Percentiles rank a stretch among this genome's conserved stretches.
These are phyloP conservation scores for Hecatera dysodea DNA, from an alignment of 2,888 invertebrate genomes.

Conservation along the genomic window DNA sequence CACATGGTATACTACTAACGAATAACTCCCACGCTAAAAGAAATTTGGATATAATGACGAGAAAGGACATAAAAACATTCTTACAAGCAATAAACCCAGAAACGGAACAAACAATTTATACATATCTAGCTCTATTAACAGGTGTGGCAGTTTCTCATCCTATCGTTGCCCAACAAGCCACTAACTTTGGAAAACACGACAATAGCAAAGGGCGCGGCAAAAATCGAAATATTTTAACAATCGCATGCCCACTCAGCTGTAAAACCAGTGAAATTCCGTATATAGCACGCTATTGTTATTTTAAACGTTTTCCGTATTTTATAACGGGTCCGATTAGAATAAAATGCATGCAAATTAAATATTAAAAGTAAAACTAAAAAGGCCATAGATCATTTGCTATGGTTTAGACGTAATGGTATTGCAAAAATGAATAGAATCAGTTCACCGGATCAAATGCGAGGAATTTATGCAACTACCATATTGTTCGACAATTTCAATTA, in stretches of 20 bases:
- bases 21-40: conserved; percentile 25
- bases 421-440: conserved; percentile 53
- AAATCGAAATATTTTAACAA: conserved; percentile 77
- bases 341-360: conserved; percentile 57
- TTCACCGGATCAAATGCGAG: conserved; percentile 50
- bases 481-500: conserved; percentile 36
- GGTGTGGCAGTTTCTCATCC: conserved; percentile 57
- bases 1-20: background rate
- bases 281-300: conserved; percentile 71
- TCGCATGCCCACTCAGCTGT: conserved; percentile 77
- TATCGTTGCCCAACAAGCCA: conserved; percentile 44
- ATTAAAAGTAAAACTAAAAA: conserved; percentile 45
- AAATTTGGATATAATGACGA: conserved; percentile 17
- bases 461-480: conserved; percentile 41
- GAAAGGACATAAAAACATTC: conserved; percentile 45
- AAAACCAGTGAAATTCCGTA: conserved; percentile 77
- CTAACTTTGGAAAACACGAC: conserved; percentile 73
- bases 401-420: conserved; percentile 57
- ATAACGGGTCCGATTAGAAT: conserved; percentile 45
- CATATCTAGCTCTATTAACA: conserved; percentile 19
- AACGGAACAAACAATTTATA: conserved; percentile 19
- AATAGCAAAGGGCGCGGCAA: conserved; percentile 76
- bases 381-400: conserved; percentile 42
- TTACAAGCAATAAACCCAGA: conserved; percentile 38
- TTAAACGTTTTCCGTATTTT: conserved; percentile 61